These are phyloP conservation scores for Aphidius gifuensis DNA, from an alignment of 1,140 invertebrate species.

Conservation along the genomic window DNA sequence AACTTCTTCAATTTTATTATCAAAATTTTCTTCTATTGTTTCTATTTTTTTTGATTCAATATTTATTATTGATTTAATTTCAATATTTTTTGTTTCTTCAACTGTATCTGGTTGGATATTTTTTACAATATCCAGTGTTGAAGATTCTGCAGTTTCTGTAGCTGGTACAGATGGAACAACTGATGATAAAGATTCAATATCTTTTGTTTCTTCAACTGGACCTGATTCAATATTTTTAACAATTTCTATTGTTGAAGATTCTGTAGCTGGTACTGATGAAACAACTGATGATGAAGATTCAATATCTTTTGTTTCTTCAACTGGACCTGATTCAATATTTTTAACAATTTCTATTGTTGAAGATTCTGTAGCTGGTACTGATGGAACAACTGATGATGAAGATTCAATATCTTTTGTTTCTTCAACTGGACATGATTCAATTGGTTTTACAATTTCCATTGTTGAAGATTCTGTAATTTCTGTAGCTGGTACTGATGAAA, in stretches of 20 bases:
- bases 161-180: not conserved
- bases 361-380: not conserved
- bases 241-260: not conserved
- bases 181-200: constrained; percentile 36
- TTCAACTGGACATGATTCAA: not conserved
- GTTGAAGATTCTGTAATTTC: not conserved
- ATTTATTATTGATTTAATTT: too few species aligned
- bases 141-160: too few species aligned
- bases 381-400: constrained; percentile 14
- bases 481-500: not conserved
- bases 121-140: too few species aligned
- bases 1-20: too few species aligned
- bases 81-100: too few species aligned
- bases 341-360: constrained; percentile 6
- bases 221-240: constrained; percentile 15
- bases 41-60: too few species aligned
- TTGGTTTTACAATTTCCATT: not conserved
- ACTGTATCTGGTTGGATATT: too few species aligned
- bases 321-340: not conserved
- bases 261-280: not conserved
- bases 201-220: constrained; percentile 42
- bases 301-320: not conserved
- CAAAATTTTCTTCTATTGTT: too few species aligned
- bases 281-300: constrained; percentile 25
- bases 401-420: constrained; percentile 13